Evolutionary conservation across 2,888 invertebrate species (phyloP).

Genomic region (Diploptera punctata): DNA sequence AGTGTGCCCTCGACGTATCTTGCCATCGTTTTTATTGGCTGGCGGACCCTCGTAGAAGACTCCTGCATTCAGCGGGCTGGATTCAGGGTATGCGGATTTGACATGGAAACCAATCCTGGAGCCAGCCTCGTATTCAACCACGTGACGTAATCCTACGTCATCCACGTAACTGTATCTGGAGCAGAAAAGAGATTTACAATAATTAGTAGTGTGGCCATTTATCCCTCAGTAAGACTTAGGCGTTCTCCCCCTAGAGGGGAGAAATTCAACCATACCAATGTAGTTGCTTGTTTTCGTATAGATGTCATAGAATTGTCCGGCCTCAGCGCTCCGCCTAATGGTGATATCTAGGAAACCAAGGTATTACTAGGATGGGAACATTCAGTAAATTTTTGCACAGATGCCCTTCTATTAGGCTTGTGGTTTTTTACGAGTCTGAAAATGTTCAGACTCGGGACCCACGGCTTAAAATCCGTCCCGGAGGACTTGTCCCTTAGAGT

Average conservation of each 20-base stretch:
- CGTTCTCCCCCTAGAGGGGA: too few relatives aligned
- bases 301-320: too few relatives aligned
- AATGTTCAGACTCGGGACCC: too few relatives aligned
- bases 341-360: too few relatives aligned
- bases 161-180: conserved; percentile 74
- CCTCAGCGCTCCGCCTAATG: too few relatives aligned
- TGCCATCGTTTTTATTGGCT: conserved; percentile 32
- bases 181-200: conserved; percentile 56
- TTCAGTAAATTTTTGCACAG: background rate
- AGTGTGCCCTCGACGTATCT: conserved; percentile 65
- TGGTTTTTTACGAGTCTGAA: too few relatives aligned
- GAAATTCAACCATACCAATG: too few relatives aligned
- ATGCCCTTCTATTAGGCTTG: background rate
- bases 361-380: too few relatives aligned
- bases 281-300: too few relatives aligned
- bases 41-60: conserved; percentile 38
- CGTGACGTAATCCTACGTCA: conserved; percentile 77
- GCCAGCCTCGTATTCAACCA: conserved; percentile 78
- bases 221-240: too few relatives aligned
- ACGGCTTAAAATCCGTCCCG: too few relatives aligned
- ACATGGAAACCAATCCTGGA: conserved; percentile 79
- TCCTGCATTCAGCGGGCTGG: conserved; percentile 47
- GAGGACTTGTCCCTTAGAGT: too few relatives aligned
- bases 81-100: conserved; percentile 71
- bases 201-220: background rate